Evolutionary conservation across 2,797 vertebrate species (phyloP).

Genomic region (Echiichthys vipera): DNA sequence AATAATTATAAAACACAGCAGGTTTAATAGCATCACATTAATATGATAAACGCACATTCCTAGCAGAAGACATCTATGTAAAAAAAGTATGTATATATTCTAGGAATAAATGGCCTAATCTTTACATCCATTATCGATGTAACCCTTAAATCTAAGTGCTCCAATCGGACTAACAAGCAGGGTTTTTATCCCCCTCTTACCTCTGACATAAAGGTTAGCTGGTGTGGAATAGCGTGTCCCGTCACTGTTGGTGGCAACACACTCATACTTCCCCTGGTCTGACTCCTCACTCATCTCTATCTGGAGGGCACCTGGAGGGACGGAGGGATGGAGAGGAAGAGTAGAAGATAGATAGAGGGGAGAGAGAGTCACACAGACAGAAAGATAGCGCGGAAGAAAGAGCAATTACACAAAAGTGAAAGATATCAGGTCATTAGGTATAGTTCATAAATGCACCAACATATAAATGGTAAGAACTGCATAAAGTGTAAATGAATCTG

Average conservation of each 20-base stretch:
- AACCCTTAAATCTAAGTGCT: conserved; percentile 1
- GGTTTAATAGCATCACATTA: conserved; percentile 26
- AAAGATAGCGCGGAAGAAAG: conserved; percentile 54
- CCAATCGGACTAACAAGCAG: conserved; percentile 7
- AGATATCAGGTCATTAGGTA: conserved; percentile 28
- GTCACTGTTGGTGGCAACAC: conserved; percentile 98
- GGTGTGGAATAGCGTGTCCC: conserved; percentile 99
- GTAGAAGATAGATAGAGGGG: conserved; percentile 46
- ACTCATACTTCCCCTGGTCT: conserved; percentile 99
- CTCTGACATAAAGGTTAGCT: conserved; percentile 99
- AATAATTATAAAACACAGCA: conserved; percentile 32
- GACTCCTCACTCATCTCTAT: conserved; percentile 99
- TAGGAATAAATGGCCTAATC: not conserved
- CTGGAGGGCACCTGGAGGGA: conserved; percentile 96
- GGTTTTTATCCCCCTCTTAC: conserved; percentile 77
- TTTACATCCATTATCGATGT: conserved; percentile 9
- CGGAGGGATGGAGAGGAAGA: conserved; percentile 82
- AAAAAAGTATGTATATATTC: conserved; percentile 1
- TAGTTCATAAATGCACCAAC: conserved; percentile 80
- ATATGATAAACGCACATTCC: conserved; percentile 13
- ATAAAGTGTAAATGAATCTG: conserved; percentile 87
- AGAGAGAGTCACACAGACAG: conserved; percentile 65
- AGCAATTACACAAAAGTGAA: conserved; percentile 56
- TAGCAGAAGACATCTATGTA: not conserved
- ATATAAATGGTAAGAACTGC: conserved; percentile 90